These are phyloP conservation scores for Clivina fossor DNA, from an alignment of 2,888 invertebrate species.

Conservation along the genomic window DNA sequence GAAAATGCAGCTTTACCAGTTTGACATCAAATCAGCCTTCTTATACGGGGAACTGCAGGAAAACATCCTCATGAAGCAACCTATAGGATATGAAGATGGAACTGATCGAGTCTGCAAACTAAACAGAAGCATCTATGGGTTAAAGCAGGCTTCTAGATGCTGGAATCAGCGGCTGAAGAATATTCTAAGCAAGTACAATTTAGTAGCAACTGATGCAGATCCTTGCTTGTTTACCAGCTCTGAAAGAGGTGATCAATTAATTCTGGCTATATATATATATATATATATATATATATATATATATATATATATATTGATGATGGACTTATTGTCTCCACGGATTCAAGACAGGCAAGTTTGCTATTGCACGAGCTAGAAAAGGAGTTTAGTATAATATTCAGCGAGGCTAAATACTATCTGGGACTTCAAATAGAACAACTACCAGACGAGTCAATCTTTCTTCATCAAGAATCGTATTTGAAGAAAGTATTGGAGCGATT, in stretches of 20 bases:
- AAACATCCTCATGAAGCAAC: slow-evolving; percentile 46
- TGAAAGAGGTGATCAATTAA: background rate
- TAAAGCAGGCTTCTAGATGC: slow-evolving; percentile 46
- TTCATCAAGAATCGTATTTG: slow-evolving; percentile 4
- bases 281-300: too few relatives aligned
- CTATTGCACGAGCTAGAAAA: background rate
- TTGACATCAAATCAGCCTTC: slow-evolving; percentile 46
- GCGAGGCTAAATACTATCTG: slow-evolving; percentile 6
- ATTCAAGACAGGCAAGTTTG: background rate
- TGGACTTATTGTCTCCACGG: slow-evolving; percentile 5
- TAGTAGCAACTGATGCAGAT: background rate
- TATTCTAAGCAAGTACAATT: slow-evolving; percentile 26
- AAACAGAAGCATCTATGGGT: slow-evolving; percentile 45
- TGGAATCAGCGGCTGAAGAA: slow-evolving; percentile 45
- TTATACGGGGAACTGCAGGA: slow-evolving; percentile 42
- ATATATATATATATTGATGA: slow-evolving; percentile 19
- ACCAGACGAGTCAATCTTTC: slow-evolving; percentile 29
- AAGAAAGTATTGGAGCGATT: slow-evolving; percentile 11
- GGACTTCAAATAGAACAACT: slow-evolving; percentile 34
- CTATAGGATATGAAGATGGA: slow-evolving; percentile 44
- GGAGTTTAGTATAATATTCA: background rate
- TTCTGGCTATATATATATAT: too few relatives aligned
- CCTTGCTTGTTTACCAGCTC: slow-evolving; percentile 5
- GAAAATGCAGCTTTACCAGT: slow-evolving; percentile 39
- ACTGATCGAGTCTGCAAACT: slow-evolving; percentile 43